Conservation (phyloP, 2,888 invertebrate species). For the Cephus pygmeus region DNA sequence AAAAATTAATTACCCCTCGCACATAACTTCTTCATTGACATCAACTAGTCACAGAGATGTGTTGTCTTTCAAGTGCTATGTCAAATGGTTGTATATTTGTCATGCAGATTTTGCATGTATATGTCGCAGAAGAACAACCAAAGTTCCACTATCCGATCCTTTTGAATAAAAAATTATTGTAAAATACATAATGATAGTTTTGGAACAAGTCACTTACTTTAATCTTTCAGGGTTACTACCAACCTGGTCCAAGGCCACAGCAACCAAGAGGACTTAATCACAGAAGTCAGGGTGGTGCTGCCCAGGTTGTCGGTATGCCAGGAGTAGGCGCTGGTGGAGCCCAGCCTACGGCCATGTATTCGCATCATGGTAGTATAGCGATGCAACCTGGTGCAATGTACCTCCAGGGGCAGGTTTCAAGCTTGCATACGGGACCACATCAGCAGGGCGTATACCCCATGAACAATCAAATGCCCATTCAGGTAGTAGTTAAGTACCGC, state of each 20-base stretch:
- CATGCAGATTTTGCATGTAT: neutral
- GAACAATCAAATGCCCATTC: slow-evolving; percentile 51
- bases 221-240: slow-evolving; percentile 45
- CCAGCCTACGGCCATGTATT: slow-evolving; percentile 53
- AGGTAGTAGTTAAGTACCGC: slow-evolving; percentile 40
- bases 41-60: neutral
- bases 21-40: neutral
- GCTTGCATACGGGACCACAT: slow-evolving; percentile 49
- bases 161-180: too few relatives aligned
- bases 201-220: neutral
- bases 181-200: neutral
- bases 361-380: slow-evolving; percentile 43
- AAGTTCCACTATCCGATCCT: neutral
- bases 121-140: neutral
- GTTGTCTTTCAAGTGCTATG: neutral
- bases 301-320: slow-evolving; percentile 53
- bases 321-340: slow-evolving; percentile 51
- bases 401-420: slow-evolving; percentile 49
- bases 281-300: slow-evolving; percentile 51
- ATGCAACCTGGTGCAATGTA: slow-evolving; percentile 48
- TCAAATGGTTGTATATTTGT: neutral
- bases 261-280: slow-evolving; percentile 54
- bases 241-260: slow-evolving; percentile 51
- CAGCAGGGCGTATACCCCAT: slow-evolving; percentile 51
- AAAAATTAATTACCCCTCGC: neutral